Base-by-base conservation (phyloP, 2,797 vertebrate species). In the Xerus rutilus region DNA sequence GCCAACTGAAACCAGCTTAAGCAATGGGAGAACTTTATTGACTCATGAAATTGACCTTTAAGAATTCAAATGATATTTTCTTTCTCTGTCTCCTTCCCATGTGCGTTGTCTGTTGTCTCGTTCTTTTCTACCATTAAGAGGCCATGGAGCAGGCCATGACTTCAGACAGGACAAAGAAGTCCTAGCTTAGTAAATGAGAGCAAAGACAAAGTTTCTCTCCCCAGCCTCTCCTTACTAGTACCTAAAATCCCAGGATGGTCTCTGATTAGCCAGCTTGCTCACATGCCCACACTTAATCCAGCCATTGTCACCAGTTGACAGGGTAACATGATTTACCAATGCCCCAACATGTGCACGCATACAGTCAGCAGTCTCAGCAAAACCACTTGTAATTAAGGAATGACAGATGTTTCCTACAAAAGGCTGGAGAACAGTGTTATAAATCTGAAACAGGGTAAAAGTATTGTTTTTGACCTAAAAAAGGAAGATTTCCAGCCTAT, bases 41-140 rank as follows among this genome's bases (percentile, higher is more conserved):
- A 81, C 25, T 93, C 47, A 64, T 81, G 47, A 93, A 91, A 86
- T n/a, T 86, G 74, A 76, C 57, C 43, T 76, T 89, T 25, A 87
- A 77, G 62, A 89, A 89, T 59, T 86, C 64, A 95, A 93, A 76
- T 32, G 4, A 89, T 70, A 78, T 32, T 86, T 79, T 93, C 10
- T 59, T 89, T 85, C 15, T 86, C 13, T 25, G 3, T 39, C 43
- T 35, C 45, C 32, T 23, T 5, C 35, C 43, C n/a, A 21, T 84
- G 2, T 67, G 43, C 43, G 14, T 17, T 79, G 12, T 54, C 0
- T 79, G 10, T 64, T 45, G 18, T 73, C 72, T 78, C 30, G 77
- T 39, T 47, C 52, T 73, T 92, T 73, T 12, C n/a, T 83, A 20
- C 86, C 23, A 84, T 15, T 62, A 0, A 23, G 49, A 74, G 21